Percentiles rank a stretch among this genome's conserved stretches.
Evolutionary conservation across 2,113 vertebrate genomes (phyloP).

Genomic region (Coreoperca whiteheadi): DNA sequence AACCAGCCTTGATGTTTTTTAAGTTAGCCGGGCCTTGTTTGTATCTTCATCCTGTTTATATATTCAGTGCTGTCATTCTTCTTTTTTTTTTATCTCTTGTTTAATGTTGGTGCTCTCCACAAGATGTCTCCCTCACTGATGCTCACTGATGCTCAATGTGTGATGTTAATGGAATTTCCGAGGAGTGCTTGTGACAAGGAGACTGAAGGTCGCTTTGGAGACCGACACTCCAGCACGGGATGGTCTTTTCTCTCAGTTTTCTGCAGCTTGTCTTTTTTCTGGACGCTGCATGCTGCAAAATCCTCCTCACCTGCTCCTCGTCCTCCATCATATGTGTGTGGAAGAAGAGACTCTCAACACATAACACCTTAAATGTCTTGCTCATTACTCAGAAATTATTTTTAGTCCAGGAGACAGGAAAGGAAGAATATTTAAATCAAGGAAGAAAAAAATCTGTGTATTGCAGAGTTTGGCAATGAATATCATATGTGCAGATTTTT

Average conservation of each 20-base stretch:
- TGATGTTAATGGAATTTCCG: slow-evolving; percentile 68
- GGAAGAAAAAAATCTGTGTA: background rate
- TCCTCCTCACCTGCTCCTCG: slow-evolving; percentile 10
- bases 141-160: slow-evolving; percentile 53
- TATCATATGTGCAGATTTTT: background rate
- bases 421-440: background rate
- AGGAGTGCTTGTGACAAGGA: slow-evolving; percentile 74
- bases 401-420: background rate
- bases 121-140: slow-evolving; percentile 73
- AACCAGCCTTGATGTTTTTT: slow-evolving; percentile 60
- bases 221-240: slow-evolving; percentile 46
- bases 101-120: slow-evolving; percentile 61
- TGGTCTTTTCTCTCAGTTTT: slow-evolving; percentile 17
- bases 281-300: slow-evolving; percentile 9
- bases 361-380: background rate
- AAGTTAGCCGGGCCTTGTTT: slow-evolving; percentile 49
- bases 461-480: background rate
- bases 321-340: background rate
- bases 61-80: slow-evolving; percentile 42
- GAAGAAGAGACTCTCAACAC: slow-evolving; percentile 7
- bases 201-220: slow-evolving; percentile 71
- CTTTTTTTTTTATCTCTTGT: slow-evolving; percentile 5
- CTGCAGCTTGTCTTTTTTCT: slow-evolving; percentile 10
- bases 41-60: slow-evolving; percentile 44
- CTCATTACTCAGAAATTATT: slow-evolving; percentile 2